Conservation (phyloP, 2,888 invertebrate genomes). For the Empis stercorea region DNA sequence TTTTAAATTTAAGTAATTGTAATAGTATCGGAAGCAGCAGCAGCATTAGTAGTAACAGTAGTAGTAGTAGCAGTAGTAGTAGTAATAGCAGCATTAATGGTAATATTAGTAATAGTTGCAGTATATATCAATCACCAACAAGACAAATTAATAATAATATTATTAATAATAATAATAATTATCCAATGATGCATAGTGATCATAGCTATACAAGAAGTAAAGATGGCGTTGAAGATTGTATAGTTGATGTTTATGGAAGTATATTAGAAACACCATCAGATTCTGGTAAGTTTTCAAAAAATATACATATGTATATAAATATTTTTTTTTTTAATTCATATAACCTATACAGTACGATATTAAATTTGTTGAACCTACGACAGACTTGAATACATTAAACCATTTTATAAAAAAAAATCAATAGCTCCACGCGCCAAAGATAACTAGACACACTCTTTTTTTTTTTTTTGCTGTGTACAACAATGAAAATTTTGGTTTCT, state of each 20-base stretch:
- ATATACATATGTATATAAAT: background rate
- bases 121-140: slow-evolving; percentile 12
- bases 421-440: background rate
- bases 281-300: slow-evolving; percentile 47
- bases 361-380: no score
- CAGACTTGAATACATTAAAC: no score
- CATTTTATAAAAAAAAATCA: background rate
- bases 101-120: background rate
- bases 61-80: background rate
- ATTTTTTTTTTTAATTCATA: background rate
- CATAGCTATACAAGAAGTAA: slow-evolving; percentile 59
- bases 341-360: no score
- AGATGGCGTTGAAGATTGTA: slow-evolving; percentile 26
- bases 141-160: slow-evolving; percentile 11
- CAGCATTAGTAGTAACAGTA: background rate
- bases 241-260: slow-evolving; percentile 43
- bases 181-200: slow-evolving; percentile 35
- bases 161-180: slow-evolving; percentile 1
- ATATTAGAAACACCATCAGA: slow-evolving; percentile 82
- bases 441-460: background rate
- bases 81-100: background rate
- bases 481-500: no score
- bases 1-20: slow-evolving; percentile 14
- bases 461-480: no score
- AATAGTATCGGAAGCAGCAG: slow-evolving; percentile 5